Conservation (phyloP, 1,140 invertebrate species). For the Drosophila elegans region DNA sequence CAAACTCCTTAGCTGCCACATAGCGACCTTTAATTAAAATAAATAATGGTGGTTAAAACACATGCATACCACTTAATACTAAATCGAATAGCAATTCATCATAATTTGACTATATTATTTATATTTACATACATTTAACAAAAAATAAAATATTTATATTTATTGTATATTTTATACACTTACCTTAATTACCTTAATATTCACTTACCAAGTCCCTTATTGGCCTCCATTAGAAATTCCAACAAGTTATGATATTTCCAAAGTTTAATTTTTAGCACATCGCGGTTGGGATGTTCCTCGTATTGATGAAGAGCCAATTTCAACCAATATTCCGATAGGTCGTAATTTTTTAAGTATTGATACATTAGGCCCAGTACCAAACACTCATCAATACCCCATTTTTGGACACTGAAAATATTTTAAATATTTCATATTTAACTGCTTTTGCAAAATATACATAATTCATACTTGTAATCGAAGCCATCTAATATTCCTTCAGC, state of each 20-base stretch:
- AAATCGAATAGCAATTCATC: no score
- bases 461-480: constrained; percentile 6
- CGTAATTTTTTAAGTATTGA: constrained; percentile 1
- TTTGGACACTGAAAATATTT: background rate
- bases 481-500: constrained; percentile 6
- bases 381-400: constrained; percentile 20
- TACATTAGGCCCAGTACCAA: constrained; percentile 21
- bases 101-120: background rate
- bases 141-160: background rate
- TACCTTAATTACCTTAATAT: no score
- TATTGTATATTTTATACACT: no score
- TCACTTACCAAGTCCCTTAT: constrained; percentile 21
- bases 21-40: constrained; percentile 8
- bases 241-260: constrained; percentile 20
- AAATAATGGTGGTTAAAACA: no score
- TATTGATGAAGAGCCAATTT: constrained; percentile 16
- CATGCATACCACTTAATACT: no score
- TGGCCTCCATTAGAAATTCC: constrained; percentile 18
- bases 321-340: constrained; percentile 17
- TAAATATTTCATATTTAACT: background rate
- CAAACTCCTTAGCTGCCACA: constrained; percentile 2
- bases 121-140: background rate
- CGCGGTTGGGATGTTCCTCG: background rate
- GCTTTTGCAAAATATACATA: background rate
- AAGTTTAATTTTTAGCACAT: constrained; percentile 1